Base-by-base conservation (phyloP, 2,113 vertebrate species). In the Phylloscopus trochilus region DNA sequence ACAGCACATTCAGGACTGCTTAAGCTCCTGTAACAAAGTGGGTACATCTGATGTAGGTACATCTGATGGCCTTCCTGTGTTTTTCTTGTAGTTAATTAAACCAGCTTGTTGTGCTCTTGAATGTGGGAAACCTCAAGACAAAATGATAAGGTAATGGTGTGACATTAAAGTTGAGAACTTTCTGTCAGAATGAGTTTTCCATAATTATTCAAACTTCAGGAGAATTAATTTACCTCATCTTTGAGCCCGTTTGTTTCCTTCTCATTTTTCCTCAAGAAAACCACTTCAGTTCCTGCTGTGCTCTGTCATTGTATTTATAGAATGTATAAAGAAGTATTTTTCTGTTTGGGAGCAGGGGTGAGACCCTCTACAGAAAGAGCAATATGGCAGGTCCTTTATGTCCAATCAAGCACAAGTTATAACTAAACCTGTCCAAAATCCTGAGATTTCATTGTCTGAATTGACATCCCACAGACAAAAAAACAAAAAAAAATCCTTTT, bases 261-360 rank as follows among this genome's bases (percentile, higher is more conserved):
- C 22, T 63, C 11, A 55, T 62, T 72, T 87, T 91, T 52, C 20
- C 7, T 46, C 21, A 33, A 35, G 43, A 43, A 68, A 83, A 51
- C 11, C 7, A 15, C 31, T 74, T 56, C n/a, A 62, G 10, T 31
- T 84, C 39, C 35, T 64, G 27, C 35, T 1, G 1, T 10, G 39
- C 10, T 49, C 15, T 67, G 27, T 70, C 35, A 18, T 23, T 81
- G 20, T 7, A 69, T 59, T 70, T 68, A 5, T 46, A 31, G 7
- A 44, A 22, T 27, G 21, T 15, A 37, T 37, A 86, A 60, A 58
- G 13, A 31, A 35, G 8, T 41, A 31, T 44, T 89, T 58, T 77
- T 91, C 26, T 70, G 0, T 58, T 30, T 62, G 9, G 30, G 44
- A 11, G 3, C 5, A 11, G 15, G 1, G 5, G 3, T 2, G 0